Percentiles rank a stretch among this genome's conserved stretches.
These are phyloP conservation scores for Lagodon rhomboides DNA, from an alignment of 2,797 vertebrate species.

Conservation along the genomic window DNA sequence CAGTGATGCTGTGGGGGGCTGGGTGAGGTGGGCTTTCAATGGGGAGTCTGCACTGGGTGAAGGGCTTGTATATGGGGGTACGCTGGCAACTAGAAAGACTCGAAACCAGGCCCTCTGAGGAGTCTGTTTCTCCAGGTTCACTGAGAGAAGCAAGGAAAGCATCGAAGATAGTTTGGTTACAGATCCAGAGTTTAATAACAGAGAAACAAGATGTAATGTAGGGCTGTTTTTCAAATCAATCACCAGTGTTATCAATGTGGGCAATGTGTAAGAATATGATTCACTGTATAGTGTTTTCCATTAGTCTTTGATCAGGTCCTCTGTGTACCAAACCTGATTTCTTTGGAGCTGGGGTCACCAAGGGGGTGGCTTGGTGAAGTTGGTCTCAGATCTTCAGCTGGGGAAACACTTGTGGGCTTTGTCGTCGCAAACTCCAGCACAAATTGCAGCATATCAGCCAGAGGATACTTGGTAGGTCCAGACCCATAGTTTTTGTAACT, in stretches of 20 bases:
- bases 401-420: conserved; percentile 76
- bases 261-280: background rate
- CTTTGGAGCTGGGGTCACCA: conserved; percentile 69
- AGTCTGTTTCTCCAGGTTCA: conserved; percentile 69
- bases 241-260: background rate
- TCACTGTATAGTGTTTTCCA: background rate
- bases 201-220: background rate
- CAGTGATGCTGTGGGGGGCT: conserved; percentile 85
- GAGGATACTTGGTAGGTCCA: conserved; percentile 90
- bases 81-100: conserved; percentile 62
- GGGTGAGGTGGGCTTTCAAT: conserved; percentile 80
- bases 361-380: conserved; percentile 42
- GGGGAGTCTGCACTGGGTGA: conserved; percentile 77
- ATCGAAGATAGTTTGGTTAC: background rate
- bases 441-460: conserved; percentile 95
- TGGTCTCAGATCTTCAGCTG: conserved; percentile 64
- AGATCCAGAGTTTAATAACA: background rate
- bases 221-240: background rate
- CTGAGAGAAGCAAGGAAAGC: conserved; percentile 51
- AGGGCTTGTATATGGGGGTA: conserved; percentile 75
- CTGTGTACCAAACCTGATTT: conserved; percentile 79
- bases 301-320: background rate
- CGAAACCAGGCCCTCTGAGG: conserved; percentile 62
- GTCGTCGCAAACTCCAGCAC: conserved; percentile 93
- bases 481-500: conserved; percentile 96